A percentile compares a stretch with the other conserved stretches of the same genome.
Conservation (phyloP, 2,888 invertebrate species). For the Cecidostiba fungosa region DNA sequence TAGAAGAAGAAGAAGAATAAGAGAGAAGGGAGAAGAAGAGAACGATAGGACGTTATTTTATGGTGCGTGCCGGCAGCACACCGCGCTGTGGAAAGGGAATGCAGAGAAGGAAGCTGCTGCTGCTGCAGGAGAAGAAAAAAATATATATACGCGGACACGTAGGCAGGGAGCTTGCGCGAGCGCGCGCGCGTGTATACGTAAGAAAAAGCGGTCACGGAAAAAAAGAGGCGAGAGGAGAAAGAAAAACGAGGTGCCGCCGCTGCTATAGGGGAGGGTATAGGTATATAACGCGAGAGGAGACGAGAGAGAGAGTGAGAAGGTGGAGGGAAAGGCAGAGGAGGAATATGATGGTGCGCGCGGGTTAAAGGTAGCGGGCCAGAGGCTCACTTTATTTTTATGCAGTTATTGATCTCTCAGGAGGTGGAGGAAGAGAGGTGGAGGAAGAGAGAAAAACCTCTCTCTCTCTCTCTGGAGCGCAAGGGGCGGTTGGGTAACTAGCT, state of each 20-base stretch:
- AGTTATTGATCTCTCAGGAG: conserved; percentile 79
- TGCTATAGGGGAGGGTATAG: conserved; percentile 27
- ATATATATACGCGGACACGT: conserved; percentile 9
- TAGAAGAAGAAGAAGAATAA: conserved; percentile 28
- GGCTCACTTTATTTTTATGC: conserved; percentile 80
- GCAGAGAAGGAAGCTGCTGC: conserved; percentile 44
- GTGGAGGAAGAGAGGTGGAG: conserved; percentile 42
- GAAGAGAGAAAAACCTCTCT: conserved; percentile 52
- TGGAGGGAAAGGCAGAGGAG: conserved; percentile 66
- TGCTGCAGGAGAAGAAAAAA: conserved; percentile 21
- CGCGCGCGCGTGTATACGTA: conserved; percentile 37
- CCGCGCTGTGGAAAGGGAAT: conserved; percentile 43
- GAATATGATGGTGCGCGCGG: conserved; percentile 69
- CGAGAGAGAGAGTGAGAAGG: conserved; percentile 62
- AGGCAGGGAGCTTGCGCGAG: not conserved
- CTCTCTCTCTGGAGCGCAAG: conserved; percentile 49
- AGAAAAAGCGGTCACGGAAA: conserved; percentile 63
- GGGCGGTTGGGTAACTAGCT: conserved; percentile 79
- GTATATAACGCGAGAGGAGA: conserved; percentile 46
- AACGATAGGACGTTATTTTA: conserved; percentile 52
- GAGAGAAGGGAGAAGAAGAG: conserved; percentile 5
- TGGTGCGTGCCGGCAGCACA: conserved; percentile 37
- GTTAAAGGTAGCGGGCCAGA: conserved; percentile 79
- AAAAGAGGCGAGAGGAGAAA: conserved; percentile 62
- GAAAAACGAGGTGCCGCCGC: conserved; percentile 61